Base-by-base conservation (phyloP, 2,113 vertebrate species). In the Lophotis ruficrista region DNA sequence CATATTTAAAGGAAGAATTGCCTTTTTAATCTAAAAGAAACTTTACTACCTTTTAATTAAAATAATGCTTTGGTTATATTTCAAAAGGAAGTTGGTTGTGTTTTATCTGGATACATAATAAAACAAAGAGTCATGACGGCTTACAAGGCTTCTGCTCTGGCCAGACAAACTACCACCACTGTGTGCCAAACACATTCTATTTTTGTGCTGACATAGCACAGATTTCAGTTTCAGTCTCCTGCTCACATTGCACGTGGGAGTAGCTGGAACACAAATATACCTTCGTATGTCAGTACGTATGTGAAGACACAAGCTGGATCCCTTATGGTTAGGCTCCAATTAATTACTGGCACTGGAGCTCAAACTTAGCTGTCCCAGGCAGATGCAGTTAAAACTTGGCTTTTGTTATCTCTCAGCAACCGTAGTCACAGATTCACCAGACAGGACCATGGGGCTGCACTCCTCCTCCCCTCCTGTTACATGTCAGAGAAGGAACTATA, bases 391-490 rank as follows among this genome's bases (percentile, higher is more conserved):
- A 72, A 78, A 92, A 50, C 37, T 65, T 92, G 92, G 58, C 79
- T 86, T 90, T 83, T 65, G 21, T 61, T 69, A 16, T 17, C 33
- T 61, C 35, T 75, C 72, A 84, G 60, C 22, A 58, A 27, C 2
- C 5, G 8, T 1, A 48, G 45, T 41, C 62, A 66, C 37, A 77
- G 80, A 47, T 80, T 82, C 25, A 68, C 25, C n/a, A 79, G 69
- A 23, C 6, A 8, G 57, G 30, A 57, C 12, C 48, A 58, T 18
- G 45, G 60, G 41, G 30, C 1, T 84, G 30, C 37, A 43, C 27
- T 92, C 80, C 86, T 89, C 89, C 86, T 90, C 71, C 68, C 94
- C 76, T 86, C 68, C 72, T 92, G 71, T 79, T 64, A 25, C 20
- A 35, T 38, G 81, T 45, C 54, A 80, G 48, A 33, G 37, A 37